Evolutionary conservation across 2,888 invertebrate species (phyloP), one percentile per base, ranked within the genome.

Genomic region (Leptopterna dolabrata): DNA sequence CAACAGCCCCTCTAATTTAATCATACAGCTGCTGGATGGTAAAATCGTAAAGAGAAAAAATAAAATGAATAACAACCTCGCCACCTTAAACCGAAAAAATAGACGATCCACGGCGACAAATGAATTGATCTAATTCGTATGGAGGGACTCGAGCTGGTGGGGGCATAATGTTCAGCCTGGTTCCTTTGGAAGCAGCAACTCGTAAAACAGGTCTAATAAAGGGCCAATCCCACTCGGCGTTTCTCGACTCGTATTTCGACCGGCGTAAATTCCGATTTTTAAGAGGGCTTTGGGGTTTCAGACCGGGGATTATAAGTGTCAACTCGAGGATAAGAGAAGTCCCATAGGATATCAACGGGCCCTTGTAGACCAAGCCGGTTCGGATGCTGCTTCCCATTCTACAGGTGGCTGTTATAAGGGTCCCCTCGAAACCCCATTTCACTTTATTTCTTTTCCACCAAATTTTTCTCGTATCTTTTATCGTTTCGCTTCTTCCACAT

Each of bases 191-290:
- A 55, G 70, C 83, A 19, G 19, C 83, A 0, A 70, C 45, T 83
- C 83, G 83, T 83, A 83, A 83, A 83, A 83, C 83, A 70, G 83
- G 63, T 70, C 83, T 83, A 83, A 83, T 83, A 83, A 83, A 83
- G 83, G 29, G 45, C 41, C 36, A 29, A 30, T 30, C 83, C 27
- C 43, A 16, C 78, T 78, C 63, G 70, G 80, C n/a, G 24, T 47
- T 45, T 27, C 30, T 24, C 19, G 55, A 16, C 63, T 30, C 55
- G 19, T 6, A 27, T 47, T 55, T 70, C 55, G 70, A 36, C n/a
- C 55, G 70, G 55, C 30, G 30, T 82, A 83, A 83, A 83, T 83
- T 83, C 43, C 30, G 29, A 19, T 83, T 83, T 83, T 83, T 83
- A 83, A 45, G 83, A 70, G 70, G 19, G 19, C 24, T 3, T 63